Evolutionary conservation across 1,140 invertebrate genomes (phyloP).

Genomic region (Heliothis virescens): DNA sequence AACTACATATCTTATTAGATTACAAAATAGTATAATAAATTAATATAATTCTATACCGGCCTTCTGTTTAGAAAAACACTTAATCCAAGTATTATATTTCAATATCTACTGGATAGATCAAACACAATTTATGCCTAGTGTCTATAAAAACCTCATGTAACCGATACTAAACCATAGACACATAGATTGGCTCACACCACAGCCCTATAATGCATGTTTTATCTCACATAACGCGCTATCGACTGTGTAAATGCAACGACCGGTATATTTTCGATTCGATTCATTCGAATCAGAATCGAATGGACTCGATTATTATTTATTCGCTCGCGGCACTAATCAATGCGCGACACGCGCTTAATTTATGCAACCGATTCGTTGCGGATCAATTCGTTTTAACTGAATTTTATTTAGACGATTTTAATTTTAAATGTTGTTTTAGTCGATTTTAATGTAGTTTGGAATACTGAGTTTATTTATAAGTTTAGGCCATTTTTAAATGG

Average conservation of each 20-base stretch:
- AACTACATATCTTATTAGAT: too few species aligned
- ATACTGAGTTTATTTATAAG: background rate
- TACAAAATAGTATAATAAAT: too few species aligned
- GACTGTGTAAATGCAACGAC: constrained; percentile 54
- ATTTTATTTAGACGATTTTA: constrained; percentile 41
- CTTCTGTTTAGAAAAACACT: background rate
- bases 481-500: background rate
- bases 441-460: constrained; percentile 29
- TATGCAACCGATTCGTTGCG: constrained; percentile 61
- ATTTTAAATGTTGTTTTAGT: constrained; percentile 24
- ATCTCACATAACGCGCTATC: constrained; percentile 44
- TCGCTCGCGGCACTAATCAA: constrained; percentile 68
- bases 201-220: constrained; percentile 45
- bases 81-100: constrained; percentile 8
- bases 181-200: constrained; percentile 22
- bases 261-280: constrained; percentile 59
- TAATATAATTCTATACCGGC: background rate
- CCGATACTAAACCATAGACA: constrained; percentile 32
- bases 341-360: constrained; percentile 64
- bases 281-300: constrained; percentile 57
- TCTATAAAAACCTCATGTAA: constrained; percentile 49
- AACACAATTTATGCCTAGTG: constrained; percentile 53
- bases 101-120: constrained; percentile 11
- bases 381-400: constrained; percentile 46
- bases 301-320: constrained; percentile 64